Percentiles rank a stretch among this genome's conserved stretches.
Evolutionary conservation across 2,113 vertebrate species (phyloP).

Genomic region (Hystrix cristata): DNA sequence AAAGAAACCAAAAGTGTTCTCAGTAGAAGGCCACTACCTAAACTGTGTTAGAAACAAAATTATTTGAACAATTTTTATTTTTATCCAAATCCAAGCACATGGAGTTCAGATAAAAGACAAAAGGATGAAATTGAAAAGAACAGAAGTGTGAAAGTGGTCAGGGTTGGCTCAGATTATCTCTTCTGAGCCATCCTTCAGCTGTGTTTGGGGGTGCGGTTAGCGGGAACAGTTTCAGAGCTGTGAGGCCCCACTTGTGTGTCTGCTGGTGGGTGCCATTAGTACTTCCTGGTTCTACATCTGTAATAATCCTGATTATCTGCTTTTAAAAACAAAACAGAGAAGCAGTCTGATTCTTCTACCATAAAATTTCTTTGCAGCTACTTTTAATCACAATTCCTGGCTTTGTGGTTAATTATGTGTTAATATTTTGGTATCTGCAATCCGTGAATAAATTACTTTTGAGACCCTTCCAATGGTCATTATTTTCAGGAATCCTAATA

Average conservation of each 20-base stretch:
- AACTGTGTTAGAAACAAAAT: not conserved
- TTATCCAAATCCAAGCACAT: not conserved
- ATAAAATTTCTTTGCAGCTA: slow-evolving; percentile 75
- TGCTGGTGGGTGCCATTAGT: not conserved
- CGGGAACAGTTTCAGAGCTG: not conserved
- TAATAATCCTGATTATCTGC: not conserved
- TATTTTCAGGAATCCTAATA: slow-evolving; percentile 75
- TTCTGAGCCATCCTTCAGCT: not conserved
- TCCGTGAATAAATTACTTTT: slow-evolving; percentile 73
- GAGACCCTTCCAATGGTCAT: not conserved
- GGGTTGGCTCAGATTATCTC: not conserved
- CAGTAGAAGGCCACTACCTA: not conserved
- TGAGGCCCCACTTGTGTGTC: too few relatives aligned
- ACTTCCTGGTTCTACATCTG: not conserved
- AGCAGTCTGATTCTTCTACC: slow-evolving; percentile 44
- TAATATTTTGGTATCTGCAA: slow-evolving; percentile 77
- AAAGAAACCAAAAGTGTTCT: slow-evolving; percentile 9
- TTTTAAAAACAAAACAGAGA: slow-evolving; percentile 55
- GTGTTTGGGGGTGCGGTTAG: not conserved
- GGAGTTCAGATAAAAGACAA: not conserved
- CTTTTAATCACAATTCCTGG: slow-evolving; percentile 77
- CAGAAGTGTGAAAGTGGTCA: not conserved
- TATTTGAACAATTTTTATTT: not conserved
- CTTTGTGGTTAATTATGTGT: slow-evolving; percentile 71
- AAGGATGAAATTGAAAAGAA: not conserved